Base-by-base conservation (phyloP, 2,888 invertebrate species). In the Rhodophaea formosa region DNA sequence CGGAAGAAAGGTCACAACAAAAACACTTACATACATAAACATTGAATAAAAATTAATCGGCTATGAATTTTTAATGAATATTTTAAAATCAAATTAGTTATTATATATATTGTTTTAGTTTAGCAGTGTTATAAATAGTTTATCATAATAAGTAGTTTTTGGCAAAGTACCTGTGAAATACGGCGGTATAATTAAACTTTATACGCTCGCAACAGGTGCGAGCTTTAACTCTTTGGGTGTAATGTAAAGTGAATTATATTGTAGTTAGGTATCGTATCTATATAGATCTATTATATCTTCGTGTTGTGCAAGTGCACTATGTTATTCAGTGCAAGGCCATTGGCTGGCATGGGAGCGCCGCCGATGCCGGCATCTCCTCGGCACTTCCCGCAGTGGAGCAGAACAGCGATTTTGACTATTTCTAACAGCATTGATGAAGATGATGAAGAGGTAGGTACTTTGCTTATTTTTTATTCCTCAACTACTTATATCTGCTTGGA, bases 381-480 rank as follows among this genome's bases (percentile, higher is more conserved):
- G n/a, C 72, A 80, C 55, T 86, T 86, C 63, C 82, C 87, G 0
- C 86, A 85, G 59, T 89, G 88, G 87, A 86, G 84, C 60, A 75
- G 80, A 65, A 86, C 86, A 23, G 83, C 82, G 8, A 75, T 85
- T 62, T 64, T 88, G 57, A 82, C 84, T 23, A 64, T 84, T 17
- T 74, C 80, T 23, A 72, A 64, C 53, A 60, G 62, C 32, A 60
- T 66, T 15, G 82, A 80, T 57, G 79, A 79, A 59, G 72, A 73
- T 43, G 59, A 64, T 8, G 46, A 62, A 30, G 59, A 69, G 59
- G 78, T 52, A 59, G 79, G 8, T 35, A 39, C 12, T 10, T 39
- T n/a, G 12, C 5, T 12, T 3, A 3, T 39, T 39, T 39, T 39
- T 39, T 3, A 23, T 5, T 3, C 39, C 12, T 10, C 10, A 10